Evolutionary conservation across 2,888 invertebrate species (phyloP).

Genomic region (Griposia aprilina): DNA sequence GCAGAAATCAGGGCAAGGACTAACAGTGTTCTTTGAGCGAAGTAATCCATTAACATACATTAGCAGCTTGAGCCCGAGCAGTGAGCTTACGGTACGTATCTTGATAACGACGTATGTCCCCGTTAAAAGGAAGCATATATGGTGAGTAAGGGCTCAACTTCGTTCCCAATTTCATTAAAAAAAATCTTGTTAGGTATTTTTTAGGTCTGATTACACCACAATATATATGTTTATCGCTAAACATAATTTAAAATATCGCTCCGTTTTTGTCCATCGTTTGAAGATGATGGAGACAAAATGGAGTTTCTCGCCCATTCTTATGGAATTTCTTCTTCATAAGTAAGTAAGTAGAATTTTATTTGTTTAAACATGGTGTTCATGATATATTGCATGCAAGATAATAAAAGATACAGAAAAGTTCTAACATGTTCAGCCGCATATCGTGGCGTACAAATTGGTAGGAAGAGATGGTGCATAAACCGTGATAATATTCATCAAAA

Average conservation of each 20-base stretch:
- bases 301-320: background rate
- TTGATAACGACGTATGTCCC: background rate
- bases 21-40: slow-evolving; percentile 22
- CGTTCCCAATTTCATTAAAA: background rate
- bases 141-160: background rate
- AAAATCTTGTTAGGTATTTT: background rate
- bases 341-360: too few species aligned
- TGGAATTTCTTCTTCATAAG: background rate
- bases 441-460: too few species aligned
- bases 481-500: too few species aligned
- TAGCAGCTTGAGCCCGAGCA: background rate
- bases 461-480: too few species aligned
- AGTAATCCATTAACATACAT: slow-evolving; percentile 52
- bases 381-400: too few species aligned
- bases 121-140: background rate
- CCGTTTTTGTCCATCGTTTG: background rate
- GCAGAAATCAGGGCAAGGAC: slow-evolving; percentile 24
- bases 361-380: too few species aligned
- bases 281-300: background rate
- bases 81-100: background rate
- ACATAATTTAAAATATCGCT: background rate
- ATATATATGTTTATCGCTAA: background rate
- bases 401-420: too few species aligned
- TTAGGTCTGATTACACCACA: background rate
- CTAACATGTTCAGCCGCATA: too few species aligned